Conservation (phyloP, 2,113 vertebrate genomes). For the Spea multiplicata region DNA sequence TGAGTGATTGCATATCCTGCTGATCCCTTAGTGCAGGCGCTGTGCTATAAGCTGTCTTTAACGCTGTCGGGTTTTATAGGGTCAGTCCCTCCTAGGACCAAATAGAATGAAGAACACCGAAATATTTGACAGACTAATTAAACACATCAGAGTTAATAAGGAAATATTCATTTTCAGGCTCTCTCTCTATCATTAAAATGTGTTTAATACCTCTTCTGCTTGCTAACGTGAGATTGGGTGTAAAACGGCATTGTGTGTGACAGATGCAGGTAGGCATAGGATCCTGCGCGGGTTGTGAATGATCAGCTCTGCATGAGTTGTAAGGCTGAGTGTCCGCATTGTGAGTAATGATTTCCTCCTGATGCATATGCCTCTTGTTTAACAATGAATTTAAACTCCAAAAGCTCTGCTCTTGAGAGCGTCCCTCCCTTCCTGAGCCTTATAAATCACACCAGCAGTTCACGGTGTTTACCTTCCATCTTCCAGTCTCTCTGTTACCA, state of each 20-base stretch:
- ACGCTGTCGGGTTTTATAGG: background rate
- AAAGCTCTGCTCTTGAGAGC: constrained; percentile 20
- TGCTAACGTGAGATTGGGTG: too few species aligned
- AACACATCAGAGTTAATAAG: background rate
- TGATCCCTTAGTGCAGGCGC: background rate
- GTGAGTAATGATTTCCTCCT: constrained; percentile 39
- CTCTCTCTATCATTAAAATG: too few species aligned
- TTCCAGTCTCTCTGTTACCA: constrained; percentile 23
- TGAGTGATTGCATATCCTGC: constrained; percentile 5
- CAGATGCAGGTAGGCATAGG: too few species aligned
- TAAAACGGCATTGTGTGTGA: too few species aligned
- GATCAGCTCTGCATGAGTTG: too few species aligned
- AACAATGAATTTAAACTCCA: constrained; percentile 16
- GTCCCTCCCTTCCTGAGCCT: constrained; percentile 18
- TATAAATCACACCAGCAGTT: constrained; percentile 15
- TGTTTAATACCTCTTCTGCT: too few species aligned
- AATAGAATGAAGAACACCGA: background rate
- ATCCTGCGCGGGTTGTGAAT: too few species aligned
- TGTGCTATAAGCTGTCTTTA: background rate
- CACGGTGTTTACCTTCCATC: constrained; percentile 23
- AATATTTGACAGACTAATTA: background rate
- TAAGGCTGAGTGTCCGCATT: constrained; percentile 21
- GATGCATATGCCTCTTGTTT: constrained; percentile 18
- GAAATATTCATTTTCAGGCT: too few species aligned
- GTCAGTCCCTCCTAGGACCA: background rate